Conservation (phyloP, 92 coral and sea anemone species). For the Bergia puertoricense region DNA sequence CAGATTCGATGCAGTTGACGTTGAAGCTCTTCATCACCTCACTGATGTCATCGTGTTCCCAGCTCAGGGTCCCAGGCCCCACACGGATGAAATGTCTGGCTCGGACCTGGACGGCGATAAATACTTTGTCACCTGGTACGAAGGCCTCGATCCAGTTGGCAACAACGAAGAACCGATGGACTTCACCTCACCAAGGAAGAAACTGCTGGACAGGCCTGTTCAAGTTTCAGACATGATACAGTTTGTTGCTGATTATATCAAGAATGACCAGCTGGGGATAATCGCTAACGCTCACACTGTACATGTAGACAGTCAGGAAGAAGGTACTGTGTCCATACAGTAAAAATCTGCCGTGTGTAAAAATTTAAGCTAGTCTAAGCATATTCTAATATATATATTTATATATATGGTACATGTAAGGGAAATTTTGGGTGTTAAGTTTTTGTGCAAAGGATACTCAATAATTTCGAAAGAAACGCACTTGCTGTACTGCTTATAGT, state of each 20-base stretch:
- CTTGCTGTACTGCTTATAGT: too few relatives aligned
- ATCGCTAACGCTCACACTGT: constrained; percentile 94
- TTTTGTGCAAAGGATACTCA: too few relatives aligned
- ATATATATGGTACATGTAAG: too few relatives aligned
- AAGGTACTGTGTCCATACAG: constrained; percentile 45
- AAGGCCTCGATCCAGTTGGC: constrained; percentile 60
- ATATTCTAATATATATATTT: too few relatives aligned
- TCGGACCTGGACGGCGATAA: constrained; percentile 96
- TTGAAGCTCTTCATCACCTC: constrained; percentile 72
- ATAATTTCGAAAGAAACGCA: too few relatives aligned
- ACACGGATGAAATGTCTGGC: constrained; percentile 96
- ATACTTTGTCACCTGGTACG: constrained; percentile 91
- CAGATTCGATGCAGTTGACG: constrained; percentile 85
- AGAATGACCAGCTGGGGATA: constrained; percentile 89
- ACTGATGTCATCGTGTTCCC: constrained; percentile 95
- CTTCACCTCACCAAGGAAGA: constrained; percentile 83
- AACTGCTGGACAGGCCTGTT: constrained; percentile 57
- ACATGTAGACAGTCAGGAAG: constrained; percentile 78
- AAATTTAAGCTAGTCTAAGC: too few relatives aligned
- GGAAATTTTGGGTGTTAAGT: too few relatives aligned
- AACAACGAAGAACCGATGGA: constrained; percentile 85
- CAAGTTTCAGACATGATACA: constrained; percentile 85
- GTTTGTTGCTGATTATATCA: constrained; percentile 88
- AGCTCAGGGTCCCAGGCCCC: constrained; percentile 88
- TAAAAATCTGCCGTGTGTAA: too few relatives aligned